Percentiles rank a stretch among this genome's conserved stretches.
phyloP scores from a whole-genome alignment of 2,888 invertebrate genomes.

The Heliconius hortense region DNA sequence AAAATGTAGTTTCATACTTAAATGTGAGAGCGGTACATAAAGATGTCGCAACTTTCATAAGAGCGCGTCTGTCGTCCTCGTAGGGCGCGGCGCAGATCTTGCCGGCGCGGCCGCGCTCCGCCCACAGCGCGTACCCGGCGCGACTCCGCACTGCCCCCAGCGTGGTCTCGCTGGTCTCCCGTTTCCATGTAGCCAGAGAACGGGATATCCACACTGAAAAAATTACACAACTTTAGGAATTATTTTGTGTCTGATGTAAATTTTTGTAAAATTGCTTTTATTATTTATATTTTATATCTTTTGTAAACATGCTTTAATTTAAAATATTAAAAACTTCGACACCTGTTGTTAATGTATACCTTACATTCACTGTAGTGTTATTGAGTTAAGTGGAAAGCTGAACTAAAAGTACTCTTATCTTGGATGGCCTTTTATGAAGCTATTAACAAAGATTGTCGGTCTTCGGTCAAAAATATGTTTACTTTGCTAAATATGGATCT shows the following conservation, averaged over 20 bases:
- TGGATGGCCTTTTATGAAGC: neutral
- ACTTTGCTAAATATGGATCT: neutral
- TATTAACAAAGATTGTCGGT: neutral
- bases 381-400: too few species aligned
- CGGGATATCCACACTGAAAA: slow-evolving; percentile 88
- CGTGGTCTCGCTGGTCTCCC: slow-evolving; percentile 85
- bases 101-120: slow-evolving; percentile 90
- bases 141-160: slow-evolving; percentile 86
- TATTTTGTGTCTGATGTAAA: neutral
- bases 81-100: slow-evolving; percentile 92
- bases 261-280: too few species aligned
- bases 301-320: too few species aligned
- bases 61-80: slow-evolving; percentile 82
- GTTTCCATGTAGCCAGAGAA: slow-evolving; percentile 84
- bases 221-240: neutral
- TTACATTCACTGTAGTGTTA: too few species aligned
- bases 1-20: slow-evolving; percentile 75
- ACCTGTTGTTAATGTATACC: too few species aligned
- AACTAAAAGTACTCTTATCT: too few species aligned
- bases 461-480: neutral
- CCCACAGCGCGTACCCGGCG: slow-evolving; percentile 92
- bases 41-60: slow-evolving; percentile 88
- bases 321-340: too few species aligned
- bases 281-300: too few species aligned
- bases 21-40: slow-evolving; percentile 89